Base-by-base conservation (phyloP, 2,888 invertebrate genomes). In the Erebia ligea region DNA sequence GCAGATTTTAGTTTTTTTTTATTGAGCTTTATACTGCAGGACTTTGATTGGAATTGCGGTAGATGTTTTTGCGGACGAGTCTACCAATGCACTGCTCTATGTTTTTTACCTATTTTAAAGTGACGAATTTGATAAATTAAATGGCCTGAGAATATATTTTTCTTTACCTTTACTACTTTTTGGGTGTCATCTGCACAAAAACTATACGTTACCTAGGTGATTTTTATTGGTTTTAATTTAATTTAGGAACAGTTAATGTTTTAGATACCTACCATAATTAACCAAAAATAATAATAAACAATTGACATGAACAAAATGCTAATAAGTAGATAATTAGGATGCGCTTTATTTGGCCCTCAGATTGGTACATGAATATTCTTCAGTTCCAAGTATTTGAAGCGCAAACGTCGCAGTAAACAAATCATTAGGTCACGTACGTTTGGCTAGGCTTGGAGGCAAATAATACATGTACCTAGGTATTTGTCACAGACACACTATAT, bases 41-140 rank as follows among this genome's bases (percentile, higher is more conserved):
- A 62, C 45, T 69, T 68, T 73, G 76, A 78, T 77, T 75, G 69
- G 67, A 75, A 73, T 78, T 74, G 76, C 76, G 75, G 75, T 76
- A 67, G 57, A 54, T 42, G 69, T 73, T 77, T 77, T 77, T 75
- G 68, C 57, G 40, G 19, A 2, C 34, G 11, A 40, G n/a, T 54
- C n/a, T 5, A 15, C 15, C 50, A 48, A 13, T 13, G 50, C 52
- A 45, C 45, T 8, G 21, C 11, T 13, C 21, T 21, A 56, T 21
- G 21, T 56, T 56, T 56, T 56, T 10, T 13, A 45, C 45, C 13
- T 56, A 56, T 56, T 56, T 56, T 56, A 21, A 21, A 13, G n/a
- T 9, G 56, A 56, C 19, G 21, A 56, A 9, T 17, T 56, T 13
- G 10, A 21, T 57, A 52, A 48, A 58, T 58, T 3, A 58, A 40